Evolutionary conservation across 2,888 invertebrate species (phyloP).

Genomic region (Dioctria linearis): DNA sequence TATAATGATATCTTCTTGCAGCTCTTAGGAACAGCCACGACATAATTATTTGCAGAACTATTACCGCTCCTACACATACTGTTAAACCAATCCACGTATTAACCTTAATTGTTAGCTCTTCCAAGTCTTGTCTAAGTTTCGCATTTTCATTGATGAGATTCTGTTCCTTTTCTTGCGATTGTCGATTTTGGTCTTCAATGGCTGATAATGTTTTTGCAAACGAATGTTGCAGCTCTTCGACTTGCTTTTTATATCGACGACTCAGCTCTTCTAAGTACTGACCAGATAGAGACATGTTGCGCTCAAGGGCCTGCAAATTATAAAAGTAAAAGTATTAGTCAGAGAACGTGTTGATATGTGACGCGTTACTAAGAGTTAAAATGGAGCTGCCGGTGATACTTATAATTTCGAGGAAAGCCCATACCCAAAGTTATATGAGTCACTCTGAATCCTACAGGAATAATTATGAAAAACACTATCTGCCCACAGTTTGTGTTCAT

Average conservation of each 20-base stretch:
- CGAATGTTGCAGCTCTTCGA: slow-evolving; percentile 92
- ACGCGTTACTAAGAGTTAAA: no score
- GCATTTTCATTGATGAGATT: slow-evolving; percentile 85
- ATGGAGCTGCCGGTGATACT: no score
- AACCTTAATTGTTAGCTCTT: slow-evolving; percentile 76
- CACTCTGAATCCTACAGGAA: not conserved
- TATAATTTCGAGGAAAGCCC: no score
- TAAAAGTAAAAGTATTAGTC: slow-evolving; percentile 25
- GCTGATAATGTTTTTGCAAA: slow-evolving; percentile 84
- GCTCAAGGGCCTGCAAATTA: slow-evolving; percentile 84
- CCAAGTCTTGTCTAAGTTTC: slow-evolving; percentile 77
- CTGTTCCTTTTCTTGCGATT: slow-evolving; percentile 82
- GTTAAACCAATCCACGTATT: slow-evolving; percentile 66
- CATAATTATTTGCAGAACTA: slow-evolving; percentile 52
- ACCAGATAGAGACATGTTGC: slow-evolving; percentile 96
- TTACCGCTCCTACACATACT: slow-evolving; percentile 46
- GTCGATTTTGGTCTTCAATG: slow-evolving; percentile 80
- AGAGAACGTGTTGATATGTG: no score
- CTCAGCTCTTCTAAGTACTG: slow-evolving; percentile 98
- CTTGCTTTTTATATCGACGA: slow-evolving; percentile 94
- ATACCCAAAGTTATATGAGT: not conserved
- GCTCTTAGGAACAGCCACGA: slow-evolving; percentile 46
- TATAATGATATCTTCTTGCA: slow-evolving; percentile 28
- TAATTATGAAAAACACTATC: not conserved
- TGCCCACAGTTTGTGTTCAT: no score